Conservation (phyloP, 2,113 vertebrate species). For the Rattus rattus region DNA sequence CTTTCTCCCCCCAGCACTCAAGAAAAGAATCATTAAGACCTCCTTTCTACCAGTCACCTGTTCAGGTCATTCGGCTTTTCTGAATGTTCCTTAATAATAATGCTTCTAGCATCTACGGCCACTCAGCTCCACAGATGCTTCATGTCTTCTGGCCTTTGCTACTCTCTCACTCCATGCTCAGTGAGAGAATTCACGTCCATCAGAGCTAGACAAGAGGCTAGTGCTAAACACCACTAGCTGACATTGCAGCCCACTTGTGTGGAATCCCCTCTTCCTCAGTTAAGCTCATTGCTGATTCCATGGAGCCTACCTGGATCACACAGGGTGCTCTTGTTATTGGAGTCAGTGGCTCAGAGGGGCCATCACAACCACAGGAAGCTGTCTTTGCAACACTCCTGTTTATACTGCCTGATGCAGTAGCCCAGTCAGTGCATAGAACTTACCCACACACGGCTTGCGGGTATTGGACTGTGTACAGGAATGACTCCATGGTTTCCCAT, state of each 20-base stretch:
- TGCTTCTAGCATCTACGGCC: not conserved
- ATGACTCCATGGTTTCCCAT: not conserved
- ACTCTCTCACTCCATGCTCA: not conserved
- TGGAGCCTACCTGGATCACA: not conserved
- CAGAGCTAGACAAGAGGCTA: not conserved
- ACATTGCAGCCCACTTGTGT: fast-evolving
- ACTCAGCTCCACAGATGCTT: not conserved
- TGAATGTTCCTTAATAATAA: not conserved
- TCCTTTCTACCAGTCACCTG: not conserved
- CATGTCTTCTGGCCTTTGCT: not conserved
- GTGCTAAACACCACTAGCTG: fast-evolving
- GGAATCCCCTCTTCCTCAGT: no score
- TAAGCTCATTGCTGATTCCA: not conserved
- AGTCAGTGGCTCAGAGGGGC: not conserved
- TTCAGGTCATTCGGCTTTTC: not conserved
- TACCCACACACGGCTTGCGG: no score
- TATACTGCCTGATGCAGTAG: no score
- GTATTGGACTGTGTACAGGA: not conserved
- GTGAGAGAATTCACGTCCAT: not conserved
- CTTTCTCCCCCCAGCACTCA: not conserved
- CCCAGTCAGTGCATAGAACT: not conserved
- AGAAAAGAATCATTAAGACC: not conserved
- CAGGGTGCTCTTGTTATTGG: not conserved
- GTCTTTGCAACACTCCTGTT: not conserved
- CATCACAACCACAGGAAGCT: not conserved